Base-by-base conservation (phyloP, 2,113 vertebrate species). In the Sapayoa aenigma region DNA sequence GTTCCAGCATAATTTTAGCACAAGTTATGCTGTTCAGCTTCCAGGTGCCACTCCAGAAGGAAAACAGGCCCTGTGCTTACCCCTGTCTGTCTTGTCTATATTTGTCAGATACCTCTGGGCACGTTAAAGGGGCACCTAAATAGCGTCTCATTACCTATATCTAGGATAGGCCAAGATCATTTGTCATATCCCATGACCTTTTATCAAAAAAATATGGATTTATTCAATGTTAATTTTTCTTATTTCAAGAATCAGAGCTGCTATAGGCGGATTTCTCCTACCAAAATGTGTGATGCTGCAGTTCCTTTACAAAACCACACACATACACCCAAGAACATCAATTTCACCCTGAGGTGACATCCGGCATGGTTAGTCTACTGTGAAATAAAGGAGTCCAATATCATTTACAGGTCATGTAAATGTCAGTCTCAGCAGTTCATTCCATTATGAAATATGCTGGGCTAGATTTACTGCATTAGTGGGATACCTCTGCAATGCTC, bases 351-450 rank as follows among this genome's bases (percentile, higher is more conserved):
- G 49, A 88, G 35, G 75, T 95, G 59, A 95, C 67, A 91, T 90
- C 74, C 87, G 93, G 19, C 39, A 37, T 74, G n/a, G 78, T 83
- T 85, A 93, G 78, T 94, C 90, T 87, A n/a, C 78, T 94, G 90
- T 95, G 93, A 95, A 96, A 95, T 89, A 80, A 91, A 74, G 87
- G 50, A 94, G 78, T 71, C 63, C 67, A 80, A 16, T 90, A 88
- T 91, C 46, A 84, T 80, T 95, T 87, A 74, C 87, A 94, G 87
- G 91, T 93, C 89, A 80, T 74, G 67, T 21, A 89, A 87, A 91
- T 71, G 33, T 90, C 81, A 94, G 44, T 37, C 91, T 94, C 95
- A 95, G 95, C 93, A 95, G 31, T 84, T 87, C 74, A 81, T 46
- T 89, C 53, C 4, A 1, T 53, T 79, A 82, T 91, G 80, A 89